A percentile compares a stretch with the other conserved stretches of the same genome.
Evolutionary conservation across 2,888 invertebrate genomes (phyloP).

Genomic region (Idaea biselata): DNA sequence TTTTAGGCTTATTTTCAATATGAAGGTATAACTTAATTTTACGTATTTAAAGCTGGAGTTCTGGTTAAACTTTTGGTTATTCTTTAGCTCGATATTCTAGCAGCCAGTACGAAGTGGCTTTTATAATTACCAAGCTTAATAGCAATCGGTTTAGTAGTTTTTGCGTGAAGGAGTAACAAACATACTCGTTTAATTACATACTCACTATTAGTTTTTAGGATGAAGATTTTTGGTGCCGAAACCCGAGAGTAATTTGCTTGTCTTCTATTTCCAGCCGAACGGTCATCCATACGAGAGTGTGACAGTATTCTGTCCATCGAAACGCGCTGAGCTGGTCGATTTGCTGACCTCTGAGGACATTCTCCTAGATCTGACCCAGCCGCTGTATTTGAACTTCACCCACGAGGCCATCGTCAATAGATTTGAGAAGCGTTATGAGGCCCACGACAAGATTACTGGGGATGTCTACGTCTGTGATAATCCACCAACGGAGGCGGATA

Average conservation of each 20-base stretch:
- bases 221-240: not conserved
- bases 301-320: slow-evolving; percentile 91
- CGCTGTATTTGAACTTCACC: slow-evolving; percentile 92
- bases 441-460: slow-evolving; percentile 89
- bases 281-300: slow-evolving; percentile 90
- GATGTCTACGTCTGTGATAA: slow-evolving; percentile 89
- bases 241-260: not conserved
- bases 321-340: slow-evolving; percentile 86
- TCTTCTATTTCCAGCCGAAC: slow-evolving; percentile 83
- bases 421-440: slow-evolving; percentile 83
- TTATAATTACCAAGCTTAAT: too few species aligned
- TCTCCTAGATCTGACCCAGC: slow-evolving; percentile 89
- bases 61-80: too few species aligned
- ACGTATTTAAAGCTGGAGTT: too few species aligned
- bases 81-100: too few species aligned
- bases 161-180: too few species aligned
- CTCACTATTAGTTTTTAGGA: too few species aligned
- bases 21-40: too few species aligned
- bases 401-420: slow-evolving; percentile 90
- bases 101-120: too few species aligned
- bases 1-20: too few species aligned
- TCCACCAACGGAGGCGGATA: slow-evolving; percentile 79
- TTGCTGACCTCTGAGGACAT: slow-evolving; percentile 88
- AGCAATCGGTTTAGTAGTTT: too few species aligned
- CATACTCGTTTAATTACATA: too few species aligned